Base-by-base conservation (phyloP, 1,140 invertebrate genomes). In the Lineus longissimus region DNA sequence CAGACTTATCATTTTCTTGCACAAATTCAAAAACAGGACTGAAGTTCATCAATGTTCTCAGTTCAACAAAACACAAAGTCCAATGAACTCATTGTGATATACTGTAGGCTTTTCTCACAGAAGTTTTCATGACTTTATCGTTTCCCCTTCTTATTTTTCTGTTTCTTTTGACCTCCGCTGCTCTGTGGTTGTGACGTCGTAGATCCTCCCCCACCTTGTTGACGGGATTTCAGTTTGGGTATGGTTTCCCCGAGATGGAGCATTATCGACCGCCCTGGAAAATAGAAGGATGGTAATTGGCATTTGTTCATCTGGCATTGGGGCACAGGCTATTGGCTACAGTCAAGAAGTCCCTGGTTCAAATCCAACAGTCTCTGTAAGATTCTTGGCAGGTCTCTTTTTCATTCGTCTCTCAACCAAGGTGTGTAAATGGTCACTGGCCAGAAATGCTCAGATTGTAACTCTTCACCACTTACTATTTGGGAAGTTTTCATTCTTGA, bases 151-250 rank as follows among this genome's bases (percentile, higher is more conserved):
- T 66, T 76, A 29, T 74, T 77, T 63, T 75, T 75, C 59, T 70
- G 63, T 6, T 54, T 59, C 56, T 69, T 71, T 22, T 51, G 22
- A 29, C 51, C 40, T 2, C 51, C 60, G 23, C 61, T 51, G 15
- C 55, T 41, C 29, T 70, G 70, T 43, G 61, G 62, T 51, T 69
- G 65, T 19, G 40, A 57, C 29, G 63, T 67, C n/a, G 59, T 47
- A 23, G 64, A 51, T 17, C 64, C 33, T 36, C 47, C 61, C 59
- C 64, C 63, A 2, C 63, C 63, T 40, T 72, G 70, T 27, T 68
- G 72, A 19, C 83, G 71, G 2, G 88, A 87, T 81, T 97, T 98
- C 54, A 97, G 80, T 80, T 96, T 95, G 0, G 94, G 94, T 76
- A 98, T 97, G 74, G 88, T 92, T 65, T 89, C 87, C 41, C 89